Evolutionary conservation across 2,888 invertebrate genomes (phyloP).

Genomic region (Dusona sp.): DNA sequence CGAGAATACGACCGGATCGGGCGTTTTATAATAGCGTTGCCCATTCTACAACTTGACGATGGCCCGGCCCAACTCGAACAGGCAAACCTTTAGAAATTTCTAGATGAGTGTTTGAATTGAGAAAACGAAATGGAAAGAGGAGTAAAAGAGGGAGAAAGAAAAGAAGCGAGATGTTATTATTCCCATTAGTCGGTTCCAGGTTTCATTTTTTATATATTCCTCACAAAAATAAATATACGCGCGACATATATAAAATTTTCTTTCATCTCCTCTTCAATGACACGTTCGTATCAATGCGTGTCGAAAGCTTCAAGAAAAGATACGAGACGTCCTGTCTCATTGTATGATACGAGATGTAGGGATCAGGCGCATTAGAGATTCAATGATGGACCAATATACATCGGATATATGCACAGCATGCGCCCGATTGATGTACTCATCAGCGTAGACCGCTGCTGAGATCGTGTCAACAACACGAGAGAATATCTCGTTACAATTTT

Average conservation of each 20-base stretch:
- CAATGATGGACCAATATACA: conserved; percentile 26
- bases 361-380: conserved; percentile 27
- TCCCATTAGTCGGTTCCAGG: not conserved
- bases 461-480: conserved; percentile 10
- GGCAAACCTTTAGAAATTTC: no score
- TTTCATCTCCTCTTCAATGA: conserved; percentile 48
- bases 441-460: not conserved
- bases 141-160: not conserved
- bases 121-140: not conserved
- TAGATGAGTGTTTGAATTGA: no score
- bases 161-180: not conserved
- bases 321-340: not conserved
- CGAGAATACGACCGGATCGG: no score
- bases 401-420: conserved; percentile 34
- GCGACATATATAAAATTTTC: conserved; percentile 40
- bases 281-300: conserved; percentile 27
- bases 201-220: no score
- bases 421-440: conserved; percentile 23
- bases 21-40: no score
- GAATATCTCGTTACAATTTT: not conserved
- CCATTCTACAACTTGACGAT: no score
- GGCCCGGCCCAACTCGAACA: no score
- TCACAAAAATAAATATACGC: not conserved
- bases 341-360: not conserved
- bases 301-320: conserved; percentile 44